Percentiles rank a stretch among this genome's conserved stretches.
Conservation (phyloP, 2,888 invertebrate genomes). For the Meiosimyza decipiens region DNA sequence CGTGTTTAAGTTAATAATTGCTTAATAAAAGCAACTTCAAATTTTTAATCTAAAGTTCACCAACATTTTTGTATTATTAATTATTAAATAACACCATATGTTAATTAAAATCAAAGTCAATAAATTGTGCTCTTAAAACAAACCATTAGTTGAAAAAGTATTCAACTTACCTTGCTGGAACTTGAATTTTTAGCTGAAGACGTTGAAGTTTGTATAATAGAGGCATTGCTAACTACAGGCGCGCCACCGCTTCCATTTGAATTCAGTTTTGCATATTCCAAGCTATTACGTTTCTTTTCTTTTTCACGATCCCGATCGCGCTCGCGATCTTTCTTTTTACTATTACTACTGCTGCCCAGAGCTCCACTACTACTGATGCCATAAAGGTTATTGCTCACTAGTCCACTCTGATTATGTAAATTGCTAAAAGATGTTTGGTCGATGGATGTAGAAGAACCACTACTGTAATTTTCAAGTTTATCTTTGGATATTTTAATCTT, state of each 20-base stretch:
- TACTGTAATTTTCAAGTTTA: constrained; percentile 70
- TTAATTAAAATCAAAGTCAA: no score
- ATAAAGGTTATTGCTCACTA: constrained; percentile 1
- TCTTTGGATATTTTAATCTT: constrained; percentile 87
- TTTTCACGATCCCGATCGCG: constrained; percentile 62
- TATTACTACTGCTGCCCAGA: constrained; percentile 49
- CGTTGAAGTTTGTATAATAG: constrained; percentile 38
- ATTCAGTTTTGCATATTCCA: constrained; percentile 60
- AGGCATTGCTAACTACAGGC: constrained; percentile 34
- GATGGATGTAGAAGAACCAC: constrained; percentile 36
- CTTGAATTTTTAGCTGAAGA: constrained; percentile 51
- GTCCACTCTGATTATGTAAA: neutral
- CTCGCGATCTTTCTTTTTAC: constrained; percentile 63
- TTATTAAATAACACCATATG: no score
- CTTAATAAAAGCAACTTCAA: no score
- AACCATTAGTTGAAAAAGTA: constrained; percentile 12
- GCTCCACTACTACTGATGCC: constrained; percentile 37
- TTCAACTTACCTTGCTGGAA: constrained; percentile 56
- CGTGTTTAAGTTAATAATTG: no score
- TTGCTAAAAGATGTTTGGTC: neutral
- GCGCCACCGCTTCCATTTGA: constrained; percentile 46
- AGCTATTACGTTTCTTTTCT: constrained; percentile 58
- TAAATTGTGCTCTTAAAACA: no score
- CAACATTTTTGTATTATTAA: no score
- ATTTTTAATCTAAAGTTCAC: no score